Evolutionary conservation across 2,888 invertebrate genomes (phyloP).

Genomic region (Drosophila conformis): DNA sequence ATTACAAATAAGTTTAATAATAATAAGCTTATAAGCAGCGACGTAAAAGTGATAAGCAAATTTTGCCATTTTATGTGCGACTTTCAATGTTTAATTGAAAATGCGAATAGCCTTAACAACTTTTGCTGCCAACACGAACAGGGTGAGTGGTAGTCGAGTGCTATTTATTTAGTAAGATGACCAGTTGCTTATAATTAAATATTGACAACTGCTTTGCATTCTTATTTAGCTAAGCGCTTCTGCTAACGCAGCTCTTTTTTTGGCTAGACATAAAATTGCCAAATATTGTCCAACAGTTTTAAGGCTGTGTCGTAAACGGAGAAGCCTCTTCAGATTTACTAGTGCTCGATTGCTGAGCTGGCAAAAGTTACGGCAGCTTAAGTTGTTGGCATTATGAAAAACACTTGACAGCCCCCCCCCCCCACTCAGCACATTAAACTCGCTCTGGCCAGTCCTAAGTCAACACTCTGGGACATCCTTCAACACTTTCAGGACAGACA

Average conservation of each 20-base stretch:
- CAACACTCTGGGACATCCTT: constrained; percentile 52
- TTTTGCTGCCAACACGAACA: neutral
- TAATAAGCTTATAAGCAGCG: neutral
- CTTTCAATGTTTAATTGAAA: neutral
- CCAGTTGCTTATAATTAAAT: constrained; percentile 1
- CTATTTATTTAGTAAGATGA: neutral
- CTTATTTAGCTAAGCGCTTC: constrained; percentile 9
- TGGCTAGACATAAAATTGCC: constrained; percentile 6
- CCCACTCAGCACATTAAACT: neutral
- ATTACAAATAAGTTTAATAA: neutral
- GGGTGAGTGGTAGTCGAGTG: neutral
- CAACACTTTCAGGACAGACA: constrained; percentile 17
- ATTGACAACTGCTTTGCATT: constrained; percentile 10
- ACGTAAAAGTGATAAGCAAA: neutral
- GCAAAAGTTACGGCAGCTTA: constrained; percentile 45
- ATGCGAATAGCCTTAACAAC: neutral
- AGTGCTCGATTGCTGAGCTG: constrained; percentile 48
- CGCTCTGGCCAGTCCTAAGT: constrained; percentile 54
- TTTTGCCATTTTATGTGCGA: neutral
- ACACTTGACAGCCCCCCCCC: constrained; percentile 25
- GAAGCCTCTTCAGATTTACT: constrained; percentile 28
- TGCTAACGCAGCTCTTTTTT: constrained; percentile 4
- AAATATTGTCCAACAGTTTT: constrained; percentile 1
- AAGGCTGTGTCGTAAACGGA: constrained; percentile 5
- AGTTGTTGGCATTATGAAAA: constrained; percentile 56